These are phyloP conservation scores for Palythoa grandiflora DNA, from an alignment of 92 coral and sea anemone genomes.

Conservation along the genomic window DNA sequence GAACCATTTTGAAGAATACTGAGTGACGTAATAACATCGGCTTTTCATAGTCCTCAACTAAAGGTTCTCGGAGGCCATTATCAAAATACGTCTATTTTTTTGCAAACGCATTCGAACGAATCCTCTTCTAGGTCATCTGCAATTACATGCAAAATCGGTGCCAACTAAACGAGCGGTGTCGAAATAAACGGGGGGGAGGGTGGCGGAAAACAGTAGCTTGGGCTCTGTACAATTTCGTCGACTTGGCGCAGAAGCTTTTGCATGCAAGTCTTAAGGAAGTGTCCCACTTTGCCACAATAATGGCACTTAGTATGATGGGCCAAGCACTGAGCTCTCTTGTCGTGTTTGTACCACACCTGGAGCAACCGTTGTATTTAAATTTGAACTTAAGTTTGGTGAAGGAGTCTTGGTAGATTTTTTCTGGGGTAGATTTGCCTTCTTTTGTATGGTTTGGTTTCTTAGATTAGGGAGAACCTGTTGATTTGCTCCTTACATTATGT, in stretches of 20 bases:
- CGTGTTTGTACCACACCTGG: slow-evolving; percentile 57
- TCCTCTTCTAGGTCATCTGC: slow-evolving; percentile 65
- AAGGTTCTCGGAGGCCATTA: slow-evolving; percentile 54
- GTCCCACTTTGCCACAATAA: slow-evolving; percentile 35
- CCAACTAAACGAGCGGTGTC: too few relatives aligned
- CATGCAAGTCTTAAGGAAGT: slow-evolving; percentile 52
- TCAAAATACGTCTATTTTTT: slow-evolving; percentile 65
- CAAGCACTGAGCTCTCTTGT: slow-evolving; percentile 50
- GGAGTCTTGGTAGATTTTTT: not conserved
- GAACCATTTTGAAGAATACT: slow-evolving; percentile 34
- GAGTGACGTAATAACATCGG: slow-evolving; percentile 61
- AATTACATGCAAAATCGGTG: slow-evolving; percentile 29
- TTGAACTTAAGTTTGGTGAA: slow-evolving; percentile 33
- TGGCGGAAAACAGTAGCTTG: not conserved
- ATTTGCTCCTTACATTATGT: slow-evolving; percentile 37
- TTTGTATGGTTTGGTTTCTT: not conserved
- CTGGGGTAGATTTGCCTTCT: too few relatives aligned
- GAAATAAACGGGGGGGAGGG: too few relatives aligned
- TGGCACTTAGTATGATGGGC: slow-evolving; percentile 42
- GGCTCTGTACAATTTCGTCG: slow-evolving; percentile 49
- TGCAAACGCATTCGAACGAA: slow-evolving; percentile 58
- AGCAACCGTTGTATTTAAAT: slow-evolving; percentile 58
- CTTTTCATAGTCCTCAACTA: slow-evolving; percentile 60
- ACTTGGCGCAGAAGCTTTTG: slow-evolving; percentile 50
- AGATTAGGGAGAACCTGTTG: slow-evolving; percentile 5